Base-by-base conservation (phyloP, 2,888 invertebrate genomes). In the Dynastes maya region DNA sequence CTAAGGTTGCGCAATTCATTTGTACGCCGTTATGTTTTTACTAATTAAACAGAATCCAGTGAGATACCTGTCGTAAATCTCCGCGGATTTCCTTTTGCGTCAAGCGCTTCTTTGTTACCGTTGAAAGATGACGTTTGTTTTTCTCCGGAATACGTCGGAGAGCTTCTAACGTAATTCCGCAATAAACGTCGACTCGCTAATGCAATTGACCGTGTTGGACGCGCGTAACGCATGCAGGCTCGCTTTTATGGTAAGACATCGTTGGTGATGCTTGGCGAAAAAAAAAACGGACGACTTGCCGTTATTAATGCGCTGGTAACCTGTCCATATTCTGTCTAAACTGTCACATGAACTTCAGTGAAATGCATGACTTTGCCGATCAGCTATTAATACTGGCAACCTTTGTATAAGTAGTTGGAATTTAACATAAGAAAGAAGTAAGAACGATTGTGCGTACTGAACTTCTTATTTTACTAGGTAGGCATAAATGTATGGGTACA, bases 291-390 rank as follows among this genome's bases (percentile, higher is more conserved):
- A n/a, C 37, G 32, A 55, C 53, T 71, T 58, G 55, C 55, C 71
- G 71, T 70, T 70, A 70, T 27, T 70, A 70, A 70, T 70, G 70
- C 70, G 70, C 70, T 53, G 70, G 70, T 70, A 70, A 70, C 70
- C 70, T 70, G 51, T 70, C 70, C 70, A 70, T 70, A 53, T 29
- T 29, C 70, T 70, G 53, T 70, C 71, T 58, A 16, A 71, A 32
- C 58, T 58, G 55, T 71, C 58, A 71, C 71, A 58, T 71, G 58
- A 71, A 55, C 55, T 55, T 55, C 55, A 40, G 13, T 16, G 71
- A 71, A 55, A 71, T 71, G 55, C 71, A 58, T 58, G 58, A 58
- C 16, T 71, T 37, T 53, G 53, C 29, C 2, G 29, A 55, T 16
- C 29, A 3, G 16, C 51, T 16, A 40, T 71, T 55, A 55, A 58